These are phyloP conservation scores for Galerucella pusilla DNA, from an alignment of 2,888 invertebrate genomes.

Conservation along the genomic window DNA sequence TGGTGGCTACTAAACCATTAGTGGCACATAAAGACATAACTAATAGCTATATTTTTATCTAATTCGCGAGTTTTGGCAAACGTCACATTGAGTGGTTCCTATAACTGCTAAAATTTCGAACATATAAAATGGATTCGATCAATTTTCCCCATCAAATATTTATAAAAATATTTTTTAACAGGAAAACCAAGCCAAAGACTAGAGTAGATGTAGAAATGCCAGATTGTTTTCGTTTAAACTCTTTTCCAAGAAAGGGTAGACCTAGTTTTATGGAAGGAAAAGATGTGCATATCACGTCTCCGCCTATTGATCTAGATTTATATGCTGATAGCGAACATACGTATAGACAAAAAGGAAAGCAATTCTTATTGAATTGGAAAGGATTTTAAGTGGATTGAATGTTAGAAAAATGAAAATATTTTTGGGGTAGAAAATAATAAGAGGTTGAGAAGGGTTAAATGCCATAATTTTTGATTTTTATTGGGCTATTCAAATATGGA, in stretches of 20 bases:
- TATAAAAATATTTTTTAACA: slow-evolving; percentile 7
- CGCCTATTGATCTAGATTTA: slow-evolving; percentile 3
- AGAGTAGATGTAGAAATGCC: slow-evolving; percentile 2
- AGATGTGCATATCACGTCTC: background rate
- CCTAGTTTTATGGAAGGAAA: background rate
- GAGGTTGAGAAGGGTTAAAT: no score
- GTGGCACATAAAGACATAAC: no score
- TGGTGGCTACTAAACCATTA: no score
- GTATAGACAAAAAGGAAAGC: background rate
- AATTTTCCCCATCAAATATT: background rate
- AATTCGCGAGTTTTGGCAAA: no score
- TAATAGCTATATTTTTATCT: no score
- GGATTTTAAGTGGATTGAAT: background rate
- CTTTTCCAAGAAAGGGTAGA: background rate
- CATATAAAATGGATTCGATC: background rate
- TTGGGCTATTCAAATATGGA: no score
- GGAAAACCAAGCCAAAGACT: background rate
- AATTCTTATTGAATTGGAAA: background rate
- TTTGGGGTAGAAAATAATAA: no score
- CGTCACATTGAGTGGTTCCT: no score
- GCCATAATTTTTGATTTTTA: no score
- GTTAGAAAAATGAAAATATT: background rate
- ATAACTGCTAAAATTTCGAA: background rate
- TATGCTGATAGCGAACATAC: background rate
- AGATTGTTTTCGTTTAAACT: background rate